These are phyloP conservation scores for Tillus elongatus DNA, from an alignment of 2,888 invertebrate genomes.

Conservation along the genomic window DNA sequence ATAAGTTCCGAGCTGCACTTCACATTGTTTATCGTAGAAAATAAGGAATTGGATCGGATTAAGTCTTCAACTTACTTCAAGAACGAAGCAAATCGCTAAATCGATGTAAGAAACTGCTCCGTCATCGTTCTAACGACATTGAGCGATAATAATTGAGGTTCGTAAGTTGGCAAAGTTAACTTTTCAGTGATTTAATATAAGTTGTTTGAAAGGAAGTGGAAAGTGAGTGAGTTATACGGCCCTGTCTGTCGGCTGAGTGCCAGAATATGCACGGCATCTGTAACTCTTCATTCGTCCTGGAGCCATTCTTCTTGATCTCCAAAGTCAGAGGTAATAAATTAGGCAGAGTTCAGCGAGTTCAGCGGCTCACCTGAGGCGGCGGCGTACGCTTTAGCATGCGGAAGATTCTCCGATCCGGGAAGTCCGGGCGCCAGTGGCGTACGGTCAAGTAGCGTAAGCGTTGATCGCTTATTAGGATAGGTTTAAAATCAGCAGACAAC, in stretches of 20 bases:
- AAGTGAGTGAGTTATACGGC: slow-evolving; percentile 21
- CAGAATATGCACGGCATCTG: slow-evolving; percentile 25
- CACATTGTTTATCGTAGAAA: no score
- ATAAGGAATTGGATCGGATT: no score
- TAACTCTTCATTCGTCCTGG: slow-evolving; percentile 30
- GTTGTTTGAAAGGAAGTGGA: slow-evolving; percentile 25
- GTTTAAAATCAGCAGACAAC: no score
- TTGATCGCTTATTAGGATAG: no score
- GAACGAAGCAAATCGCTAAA: no score
- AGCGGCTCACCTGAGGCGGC: slow-evolving; percentile 24
- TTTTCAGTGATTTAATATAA: slow-evolving; percentile 25
- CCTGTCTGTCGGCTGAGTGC: slow-evolving; percentile 11
- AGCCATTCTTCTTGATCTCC: slow-evolving; percentile 34
- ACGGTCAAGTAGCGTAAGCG: no score
- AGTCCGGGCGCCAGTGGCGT: no score
- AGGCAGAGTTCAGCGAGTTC: slow-evolving; percentile 29
- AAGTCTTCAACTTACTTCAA: no score
- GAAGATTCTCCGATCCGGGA: no score
- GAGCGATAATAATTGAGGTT: slow-evolving; percentile 18
- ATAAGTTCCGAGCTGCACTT: no score
- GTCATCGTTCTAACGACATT: slow-evolving; percentile 15
- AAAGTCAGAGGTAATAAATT: slow-evolving; percentile 32
- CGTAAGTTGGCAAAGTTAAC: slow-evolving; percentile 20
- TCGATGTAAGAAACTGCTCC: no score
- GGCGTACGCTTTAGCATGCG: no score